Conservation (phyloP, 2,113 vertebrate species). For the cat (Felis catus) region DNA sequence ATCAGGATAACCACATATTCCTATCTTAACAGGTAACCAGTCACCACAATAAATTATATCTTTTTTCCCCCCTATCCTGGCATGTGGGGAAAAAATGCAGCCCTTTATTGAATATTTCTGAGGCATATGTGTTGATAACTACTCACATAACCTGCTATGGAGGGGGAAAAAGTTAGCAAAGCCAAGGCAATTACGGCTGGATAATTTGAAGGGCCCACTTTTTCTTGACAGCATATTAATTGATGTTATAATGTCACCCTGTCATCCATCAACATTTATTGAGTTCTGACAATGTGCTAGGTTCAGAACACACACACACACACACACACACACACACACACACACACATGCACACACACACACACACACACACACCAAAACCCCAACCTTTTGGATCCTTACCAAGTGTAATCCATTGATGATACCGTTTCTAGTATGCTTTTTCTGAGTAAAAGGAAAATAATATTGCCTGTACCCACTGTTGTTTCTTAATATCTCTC, state of each 20-base stretch:
- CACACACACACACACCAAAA: background rate
- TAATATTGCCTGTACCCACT: background rate
- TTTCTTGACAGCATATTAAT: slow-evolving; percentile 78
- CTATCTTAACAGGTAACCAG: background rate
- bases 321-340: background rate
- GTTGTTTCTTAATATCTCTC: background rate
- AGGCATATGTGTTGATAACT: slow-evolving; percentile 59
- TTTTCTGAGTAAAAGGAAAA: background rate
- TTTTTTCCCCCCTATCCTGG: background rate
- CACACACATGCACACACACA: too few species aligned
- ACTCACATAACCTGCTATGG: slow-evolving; percentile 35
- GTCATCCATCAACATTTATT: slow-evolving; percentile 74
- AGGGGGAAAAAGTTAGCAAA: slow-evolving; percentile 44
- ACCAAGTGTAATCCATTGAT: background rate
- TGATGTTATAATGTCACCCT: slow-evolving; percentile 79
- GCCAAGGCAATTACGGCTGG: slow-evolving; percentile 68
- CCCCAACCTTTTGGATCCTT: background rate
- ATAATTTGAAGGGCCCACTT: slow-evolving; percentile 76
- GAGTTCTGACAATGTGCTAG: slow-evolving; percentile 70
- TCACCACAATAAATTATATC: background rate
- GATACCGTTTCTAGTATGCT: background rate
- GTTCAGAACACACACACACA: background rate
- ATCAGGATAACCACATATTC: background rate
- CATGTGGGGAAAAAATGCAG: background rate
- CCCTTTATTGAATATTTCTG: slow-evolving; percentile 66